Percentiles rank a stretch among this genome's conserved stretches.
Evolutionary conservation across 1,140 invertebrate genomes (phyloP).

Genomic region (Brachionus rotundiformis): DNA sequence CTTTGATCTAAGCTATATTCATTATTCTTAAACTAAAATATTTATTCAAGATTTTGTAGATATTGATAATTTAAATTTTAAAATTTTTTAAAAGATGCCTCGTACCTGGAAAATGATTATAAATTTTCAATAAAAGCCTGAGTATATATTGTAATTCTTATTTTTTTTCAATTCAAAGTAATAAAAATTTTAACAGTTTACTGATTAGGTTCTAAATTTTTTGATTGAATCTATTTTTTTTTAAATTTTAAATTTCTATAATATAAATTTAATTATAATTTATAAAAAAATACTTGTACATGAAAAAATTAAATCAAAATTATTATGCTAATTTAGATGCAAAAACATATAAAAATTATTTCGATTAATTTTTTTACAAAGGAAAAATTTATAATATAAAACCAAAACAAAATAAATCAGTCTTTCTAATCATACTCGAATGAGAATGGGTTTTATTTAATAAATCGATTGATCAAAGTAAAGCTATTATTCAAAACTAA

Average conservation of each 20-base stretch:
- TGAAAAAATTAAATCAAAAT: constrained; percentile 10
- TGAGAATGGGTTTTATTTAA: neutral
- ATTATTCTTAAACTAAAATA: too few relatives aligned
- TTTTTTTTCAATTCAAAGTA: too few relatives aligned
- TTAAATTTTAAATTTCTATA: neutral
- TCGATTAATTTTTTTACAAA: neutral
- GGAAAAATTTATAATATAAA: neutral
- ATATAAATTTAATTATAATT: neutral
- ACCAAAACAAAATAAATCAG: neutral
- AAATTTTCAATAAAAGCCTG: too few relatives aligned
- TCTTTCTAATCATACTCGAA: neutral
- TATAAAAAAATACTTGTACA: neutral
- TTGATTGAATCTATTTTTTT: too few relatives aligned
- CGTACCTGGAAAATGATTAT: too few relatives aligned
- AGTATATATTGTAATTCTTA: too few relatives aligned
- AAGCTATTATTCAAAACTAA: neutral
- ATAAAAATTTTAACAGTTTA: too few relatives aligned
- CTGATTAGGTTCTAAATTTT: too few relatives aligned
- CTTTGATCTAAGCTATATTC: too few relatives aligned
- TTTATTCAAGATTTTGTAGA: too few relatives aligned
- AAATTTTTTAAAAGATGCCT: too few relatives aligned
- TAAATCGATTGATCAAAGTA: neutral
- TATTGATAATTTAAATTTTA: too few relatives aligned
- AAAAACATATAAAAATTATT: neutral
- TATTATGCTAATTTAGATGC: neutral